These are phyloP conservation scores for Phalera bucephala DNA, from an alignment of 2,888 invertebrate genomes.

Conservation along the genomic window DNA sequence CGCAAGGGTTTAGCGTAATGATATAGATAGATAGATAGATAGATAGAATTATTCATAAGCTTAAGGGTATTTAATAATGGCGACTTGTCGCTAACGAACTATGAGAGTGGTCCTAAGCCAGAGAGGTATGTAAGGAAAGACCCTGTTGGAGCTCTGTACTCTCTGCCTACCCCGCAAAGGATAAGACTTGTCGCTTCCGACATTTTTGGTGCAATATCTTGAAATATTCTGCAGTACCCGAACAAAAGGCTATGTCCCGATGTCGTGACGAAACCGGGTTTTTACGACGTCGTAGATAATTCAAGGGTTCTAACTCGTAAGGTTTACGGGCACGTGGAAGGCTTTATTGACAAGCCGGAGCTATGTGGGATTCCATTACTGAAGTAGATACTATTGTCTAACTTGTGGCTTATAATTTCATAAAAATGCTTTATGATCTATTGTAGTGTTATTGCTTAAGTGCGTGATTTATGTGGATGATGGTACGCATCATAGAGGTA, in stretches of 20 bases:
- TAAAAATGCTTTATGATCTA: slow-evolving; percentile 3
- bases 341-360: slow-evolving; percentile 38
- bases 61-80: neutral
- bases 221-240: neutral
- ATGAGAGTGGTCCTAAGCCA: too few species aligned
- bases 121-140: too few species aligned
- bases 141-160: too few species aligned
- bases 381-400: slow-evolving; percentile 29
- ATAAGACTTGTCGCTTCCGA: too few species aligned
- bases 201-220: too few species aligned
- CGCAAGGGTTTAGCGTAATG: too few species aligned
- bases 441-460: neutral
- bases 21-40: too few species aligned
- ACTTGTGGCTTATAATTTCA: slow-evolving; percentile 11
- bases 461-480: too few species aligned
- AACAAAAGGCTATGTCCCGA: slow-evolving; percentile 4
- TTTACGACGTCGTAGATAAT: slow-evolving; percentile 41
- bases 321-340: slow-evolving; percentile 32
- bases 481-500: too few species aligned
- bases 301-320: slow-evolving; percentile 34
- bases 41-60: too few species aligned
- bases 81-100: too few species aligned
- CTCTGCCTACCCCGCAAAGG: too few species aligned
- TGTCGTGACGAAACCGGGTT: slow-evolving; percentile 35
- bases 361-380: slow-evolving; percentile 34